Conservation (phyloP, 2,113 vertebrate genomes). For the Falcunculus frontatus region DNA sequence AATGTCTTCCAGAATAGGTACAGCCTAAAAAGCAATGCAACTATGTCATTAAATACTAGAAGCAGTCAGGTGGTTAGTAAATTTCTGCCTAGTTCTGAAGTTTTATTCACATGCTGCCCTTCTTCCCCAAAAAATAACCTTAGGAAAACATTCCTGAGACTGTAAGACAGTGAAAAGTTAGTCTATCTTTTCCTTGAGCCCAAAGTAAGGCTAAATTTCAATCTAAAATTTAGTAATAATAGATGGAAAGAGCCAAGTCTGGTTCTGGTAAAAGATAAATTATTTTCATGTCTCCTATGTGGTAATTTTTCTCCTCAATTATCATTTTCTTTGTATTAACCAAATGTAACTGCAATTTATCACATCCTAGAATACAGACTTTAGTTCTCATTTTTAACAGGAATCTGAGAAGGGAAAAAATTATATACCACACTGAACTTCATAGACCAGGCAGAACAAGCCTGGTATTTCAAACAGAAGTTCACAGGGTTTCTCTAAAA, state of each 20-base stretch:
- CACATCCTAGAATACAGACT: not conserved
- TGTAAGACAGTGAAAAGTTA: not conserved
- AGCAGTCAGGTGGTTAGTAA: not conserved
- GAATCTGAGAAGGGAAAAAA: not conserved
- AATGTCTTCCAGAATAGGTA: not conserved
- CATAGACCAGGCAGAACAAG: not conserved
- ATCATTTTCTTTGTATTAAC: not conserved
- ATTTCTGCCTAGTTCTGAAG: not conserved
- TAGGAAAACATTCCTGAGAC: not conserved
- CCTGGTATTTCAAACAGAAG: not conserved
- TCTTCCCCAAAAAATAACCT: not conserved
- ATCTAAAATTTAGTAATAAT: not conserved
- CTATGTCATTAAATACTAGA: not conserved
- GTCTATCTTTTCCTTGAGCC: not conserved
- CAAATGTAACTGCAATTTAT: not conserved
- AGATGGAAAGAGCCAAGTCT: not conserved
- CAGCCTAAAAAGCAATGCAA: not conserved
- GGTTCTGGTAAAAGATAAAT: not conserved
- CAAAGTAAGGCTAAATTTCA: not conserved
- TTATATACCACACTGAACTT: not conserved
- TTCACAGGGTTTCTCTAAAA: not conserved
- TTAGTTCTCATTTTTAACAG: not conserved
- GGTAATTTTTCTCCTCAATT: not conserved
- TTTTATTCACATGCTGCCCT: not conserved
- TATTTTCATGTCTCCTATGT: not conserved